Evolutionary conservation across 2,888 invertebrate genomes (phyloP).

Genomic region (Urechis unicinctus): DNA sequence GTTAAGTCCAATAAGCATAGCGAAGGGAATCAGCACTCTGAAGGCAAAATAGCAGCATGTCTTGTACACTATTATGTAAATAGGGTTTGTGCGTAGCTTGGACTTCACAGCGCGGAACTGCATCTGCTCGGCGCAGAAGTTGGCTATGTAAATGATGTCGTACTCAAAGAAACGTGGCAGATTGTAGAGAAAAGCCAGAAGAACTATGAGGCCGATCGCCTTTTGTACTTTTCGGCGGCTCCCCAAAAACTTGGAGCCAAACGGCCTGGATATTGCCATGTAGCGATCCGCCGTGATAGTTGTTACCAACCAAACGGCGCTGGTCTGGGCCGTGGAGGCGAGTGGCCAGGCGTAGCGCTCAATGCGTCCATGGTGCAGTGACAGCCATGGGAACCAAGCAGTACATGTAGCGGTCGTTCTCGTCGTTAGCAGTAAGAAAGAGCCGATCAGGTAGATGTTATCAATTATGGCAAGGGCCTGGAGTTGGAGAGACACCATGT

Average conservation of each 20-base stretch:
- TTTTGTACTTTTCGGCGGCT: background rate
- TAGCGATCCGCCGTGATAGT: background rate
- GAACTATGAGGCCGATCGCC: background rate
- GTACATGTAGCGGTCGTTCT: background rate
- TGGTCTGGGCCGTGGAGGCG: background rate
- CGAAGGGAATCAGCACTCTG: background rate
- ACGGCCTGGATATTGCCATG: background rate
- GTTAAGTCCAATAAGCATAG: background rate
- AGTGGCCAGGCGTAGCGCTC: background rate
- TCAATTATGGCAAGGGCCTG: background rate
- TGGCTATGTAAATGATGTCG: background rate
- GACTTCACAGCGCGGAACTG: background rate
- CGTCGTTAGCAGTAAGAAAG: background rate
- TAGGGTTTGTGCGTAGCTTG: background rate
- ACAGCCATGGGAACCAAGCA: background rate
- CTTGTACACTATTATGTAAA: background rate
- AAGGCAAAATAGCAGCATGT: background rate
- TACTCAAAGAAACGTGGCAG: background rate
- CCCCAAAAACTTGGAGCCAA: background rate
- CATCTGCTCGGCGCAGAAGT: background rate
- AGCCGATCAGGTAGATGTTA: background rate
- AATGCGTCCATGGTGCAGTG: background rate
- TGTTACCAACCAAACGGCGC: background rate
- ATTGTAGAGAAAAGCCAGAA: background rate
- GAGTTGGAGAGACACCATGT: background rate